Conservation (phyloP, 2,888 invertebrate genomes). For the Parnassius glacialis region DNA sequence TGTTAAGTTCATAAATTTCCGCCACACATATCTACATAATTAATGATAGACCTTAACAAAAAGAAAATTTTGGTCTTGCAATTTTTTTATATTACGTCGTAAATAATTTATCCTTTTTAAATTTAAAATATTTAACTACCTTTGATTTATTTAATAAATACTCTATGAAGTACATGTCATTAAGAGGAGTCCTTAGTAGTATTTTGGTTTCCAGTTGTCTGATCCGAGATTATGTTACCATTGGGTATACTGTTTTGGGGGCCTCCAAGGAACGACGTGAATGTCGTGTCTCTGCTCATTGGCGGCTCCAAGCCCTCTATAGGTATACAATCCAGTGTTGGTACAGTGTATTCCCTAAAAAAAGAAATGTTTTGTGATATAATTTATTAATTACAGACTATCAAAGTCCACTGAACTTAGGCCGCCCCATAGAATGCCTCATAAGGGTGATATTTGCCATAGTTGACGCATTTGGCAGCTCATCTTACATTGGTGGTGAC, state of each 20-base stretch:
- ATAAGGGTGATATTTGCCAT: too few species aligned
- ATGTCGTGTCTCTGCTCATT: constrained; percentile 75
- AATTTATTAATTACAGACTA: too few species aligned
- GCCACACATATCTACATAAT: too few species aligned
- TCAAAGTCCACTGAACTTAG: too few species aligned
- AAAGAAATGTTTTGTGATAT: not conserved
- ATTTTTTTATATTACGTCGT: not conserved
- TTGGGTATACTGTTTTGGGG: constrained; percentile 55
- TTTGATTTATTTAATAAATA: constrained; percentile 2
- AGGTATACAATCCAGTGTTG: constrained; percentile 73
- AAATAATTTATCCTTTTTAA: too few species aligned
- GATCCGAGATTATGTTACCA: constrained; percentile 47
- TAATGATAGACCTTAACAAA: not conserved
- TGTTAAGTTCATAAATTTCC: too few species aligned
- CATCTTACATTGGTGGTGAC: too few species aligned
- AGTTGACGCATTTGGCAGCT: too few species aligned
- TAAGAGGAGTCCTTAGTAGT: constrained; percentile 15
- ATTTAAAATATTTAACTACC: not conserved
- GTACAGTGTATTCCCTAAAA: constrained; percentile 75
- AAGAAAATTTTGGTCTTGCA: not conserved
- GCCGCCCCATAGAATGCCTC: too few species aligned
- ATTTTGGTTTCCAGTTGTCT: constrained; percentile 25
- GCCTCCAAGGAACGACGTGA: constrained; percentile 77
- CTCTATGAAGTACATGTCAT: not conserved
- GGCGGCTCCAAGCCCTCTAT: constrained; percentile 74